Evolutionary conservation across 2,797 vertebrate genomes (phyloP).

Genomic region (Poliocrania exsul): DNA sequence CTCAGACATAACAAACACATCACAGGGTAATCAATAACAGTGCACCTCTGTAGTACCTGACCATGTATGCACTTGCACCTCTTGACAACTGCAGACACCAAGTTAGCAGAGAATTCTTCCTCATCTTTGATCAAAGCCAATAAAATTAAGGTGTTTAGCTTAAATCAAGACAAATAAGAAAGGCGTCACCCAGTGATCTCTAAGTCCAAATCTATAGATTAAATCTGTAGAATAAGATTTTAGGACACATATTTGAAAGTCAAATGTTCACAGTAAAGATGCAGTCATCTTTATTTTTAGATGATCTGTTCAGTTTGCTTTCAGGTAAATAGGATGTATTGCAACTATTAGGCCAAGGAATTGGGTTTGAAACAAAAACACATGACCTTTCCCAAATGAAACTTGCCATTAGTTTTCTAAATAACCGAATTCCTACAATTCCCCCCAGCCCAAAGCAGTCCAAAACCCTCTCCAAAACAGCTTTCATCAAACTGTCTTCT

Average conservation of each 20-base stretch:
- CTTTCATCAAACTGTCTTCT: constrained; percentile 8
- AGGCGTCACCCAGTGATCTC: neutral
- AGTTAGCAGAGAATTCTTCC: no score
- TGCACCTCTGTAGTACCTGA: neutral
- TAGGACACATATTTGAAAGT: neutral
- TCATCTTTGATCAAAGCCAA: no score
- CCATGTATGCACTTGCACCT: no score
- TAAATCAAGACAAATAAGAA: neutral
- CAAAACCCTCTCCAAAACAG: constrained; percentile 5
- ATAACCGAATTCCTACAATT: neutral
- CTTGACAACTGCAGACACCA: no score
- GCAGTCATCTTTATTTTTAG: neutral
- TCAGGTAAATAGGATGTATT: neutral
- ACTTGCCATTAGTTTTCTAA: neutral
- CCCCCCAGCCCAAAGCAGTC: neutral
- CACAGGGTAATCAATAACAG: neutral
- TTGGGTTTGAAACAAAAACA: neutral
- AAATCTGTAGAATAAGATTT: neutral
- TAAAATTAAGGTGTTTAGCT: neutral
- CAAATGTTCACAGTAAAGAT: neutral
- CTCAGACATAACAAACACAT: neutral
- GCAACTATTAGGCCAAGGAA: neutral
- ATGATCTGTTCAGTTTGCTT: neutral
- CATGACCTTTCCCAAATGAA: neutral
- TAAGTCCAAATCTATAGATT: neutral